Conservation (phyloP, 2,113 vertebrate species). For the Hippocampus mohnikei region DNA sequence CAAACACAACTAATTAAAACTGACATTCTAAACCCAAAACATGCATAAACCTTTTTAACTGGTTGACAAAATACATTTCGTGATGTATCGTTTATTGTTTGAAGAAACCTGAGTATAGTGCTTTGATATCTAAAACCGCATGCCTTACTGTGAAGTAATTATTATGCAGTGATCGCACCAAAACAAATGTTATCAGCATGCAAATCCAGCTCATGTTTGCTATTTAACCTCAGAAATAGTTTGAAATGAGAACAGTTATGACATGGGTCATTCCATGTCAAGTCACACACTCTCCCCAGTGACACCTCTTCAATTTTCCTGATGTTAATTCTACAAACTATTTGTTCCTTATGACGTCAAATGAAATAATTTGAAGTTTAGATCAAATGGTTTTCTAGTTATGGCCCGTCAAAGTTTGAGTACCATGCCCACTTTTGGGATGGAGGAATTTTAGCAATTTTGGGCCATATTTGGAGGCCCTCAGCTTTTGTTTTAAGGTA, state of each 20-base stretch:
- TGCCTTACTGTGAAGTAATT: constrained; percentile 46
- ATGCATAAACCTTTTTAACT: not conserved
- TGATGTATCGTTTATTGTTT: constrained; percentile 12
- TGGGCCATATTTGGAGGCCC: too few species aligned
- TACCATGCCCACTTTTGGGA: too few species aligned
- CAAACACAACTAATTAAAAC: not conserved
- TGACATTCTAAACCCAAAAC: not conserved
- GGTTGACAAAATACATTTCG: constrained; percentile 13
- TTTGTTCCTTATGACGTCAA: too few species aligned
- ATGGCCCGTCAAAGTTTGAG: too few species aligned
- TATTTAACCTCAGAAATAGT: constrained; percentile 39
- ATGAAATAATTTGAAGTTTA: too few species aligned
- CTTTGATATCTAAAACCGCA: constrained; percentile 54
- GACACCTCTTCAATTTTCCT: too few species aligned
- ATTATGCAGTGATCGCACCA: constrained; percentile 51
- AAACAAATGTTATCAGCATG: constrained; percentile 50
- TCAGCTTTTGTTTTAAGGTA: too few species aligned
- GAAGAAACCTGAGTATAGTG: constrained; percentile 15
- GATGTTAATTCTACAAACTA: too few species aligned
- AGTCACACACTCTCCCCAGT: too few species aligned
- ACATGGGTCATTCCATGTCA: not conserved
- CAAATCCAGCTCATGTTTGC: constrained; percentile 31
- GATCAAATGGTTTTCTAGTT: too few species aligned
- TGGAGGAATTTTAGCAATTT: too few species aligned
- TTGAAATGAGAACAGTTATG: constrained; percentile 27